phyloP scores from a whole-genome alignment of 2,888 invertebrate genomes.

The Drosophila antonietae region DNA sequence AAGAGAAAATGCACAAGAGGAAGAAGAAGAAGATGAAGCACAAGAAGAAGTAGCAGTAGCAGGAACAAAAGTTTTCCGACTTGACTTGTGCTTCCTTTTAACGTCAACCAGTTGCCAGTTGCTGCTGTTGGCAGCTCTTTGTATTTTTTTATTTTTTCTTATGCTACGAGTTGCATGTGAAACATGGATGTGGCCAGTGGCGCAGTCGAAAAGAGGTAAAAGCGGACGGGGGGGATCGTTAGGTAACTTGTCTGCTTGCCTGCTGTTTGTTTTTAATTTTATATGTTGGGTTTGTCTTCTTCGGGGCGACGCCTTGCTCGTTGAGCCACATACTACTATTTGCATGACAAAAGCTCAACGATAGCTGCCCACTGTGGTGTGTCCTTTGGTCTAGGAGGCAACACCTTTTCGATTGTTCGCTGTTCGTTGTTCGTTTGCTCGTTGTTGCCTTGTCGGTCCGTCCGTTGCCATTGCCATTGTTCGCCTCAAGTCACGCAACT shows the following conservation, averaged over 20 bases:
- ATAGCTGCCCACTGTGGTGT: conserved; percentile 47
- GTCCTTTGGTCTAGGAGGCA: conserved; percentile 55
- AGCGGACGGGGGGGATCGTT: background rate
- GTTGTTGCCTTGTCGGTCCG: background rate
- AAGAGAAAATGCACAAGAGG: conserved; percentile 4
- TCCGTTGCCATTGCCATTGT: conserved; percentile 34
- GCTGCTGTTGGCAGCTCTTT: conserved; percentile 52
- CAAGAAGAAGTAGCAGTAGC: conserved; percentile 2
- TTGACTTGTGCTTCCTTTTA: conserved; percentile 77
- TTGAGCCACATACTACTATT: conserved; percentile 57
- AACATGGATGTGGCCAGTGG: conserved; percentile 61
- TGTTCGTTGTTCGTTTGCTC: background rate
- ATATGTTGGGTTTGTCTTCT: conserved; percentile 57
- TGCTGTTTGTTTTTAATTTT: conserved; percentile 74
- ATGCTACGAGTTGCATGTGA: conserved; percentile 69
- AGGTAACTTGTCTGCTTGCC: conserved; percentile 44
- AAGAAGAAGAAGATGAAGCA: conserved; percentile 5
- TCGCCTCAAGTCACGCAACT: conserved; percentile 65
- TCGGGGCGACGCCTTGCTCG: conserved; percentile 53
- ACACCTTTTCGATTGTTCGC: conserved; percentile 55
- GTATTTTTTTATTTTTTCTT: conserved; percentile 9
- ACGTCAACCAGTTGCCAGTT: conserved; percentile 73
- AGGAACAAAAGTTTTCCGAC: conserved; percentile 70
- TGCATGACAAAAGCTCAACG: conserved; percentile 77
- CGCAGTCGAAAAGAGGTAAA: background rate